These are phyloP conservation scores for Aotus griseimembra DNA, from an alignment of 2,797 vertebrate genomes.

Conservation along the genomic window DNA sequence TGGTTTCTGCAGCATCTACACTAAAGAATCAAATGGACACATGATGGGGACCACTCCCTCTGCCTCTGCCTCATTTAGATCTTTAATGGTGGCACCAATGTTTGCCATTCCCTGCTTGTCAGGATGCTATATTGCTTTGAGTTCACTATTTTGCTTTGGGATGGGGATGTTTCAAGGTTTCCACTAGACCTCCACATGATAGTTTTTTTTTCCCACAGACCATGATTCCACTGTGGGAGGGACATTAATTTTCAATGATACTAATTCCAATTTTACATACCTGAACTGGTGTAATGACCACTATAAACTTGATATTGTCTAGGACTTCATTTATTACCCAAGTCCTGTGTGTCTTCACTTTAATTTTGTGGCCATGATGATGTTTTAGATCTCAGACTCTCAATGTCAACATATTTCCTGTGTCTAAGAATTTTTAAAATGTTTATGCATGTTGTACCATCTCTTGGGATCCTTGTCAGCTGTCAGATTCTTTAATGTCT, in stretches of 20 bases:
- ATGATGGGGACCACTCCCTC: not conserved
- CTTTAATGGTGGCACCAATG: not conserved
- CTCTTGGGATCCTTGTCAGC: not conserved
- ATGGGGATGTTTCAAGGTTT: not conserved
- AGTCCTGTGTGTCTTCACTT: not conserved
- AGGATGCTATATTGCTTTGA: not conserved
- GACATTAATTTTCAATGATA: not conserved
- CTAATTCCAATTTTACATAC: not conserved
- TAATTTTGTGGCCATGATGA: not conserved
- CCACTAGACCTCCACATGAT: not conserved
- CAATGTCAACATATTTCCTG: not conserved
- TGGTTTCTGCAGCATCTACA: not conserved
- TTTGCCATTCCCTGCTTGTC: not conserved
- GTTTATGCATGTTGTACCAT: not conserved
- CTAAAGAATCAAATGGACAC: not conserved
- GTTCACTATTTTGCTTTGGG: not conserved
- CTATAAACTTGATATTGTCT: not conserved
- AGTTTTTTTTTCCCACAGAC: not conserved
- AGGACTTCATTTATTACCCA: not conserved
- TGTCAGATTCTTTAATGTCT: not conserved
- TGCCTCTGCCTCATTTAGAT: not conserved
- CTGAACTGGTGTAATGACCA: not conserved
- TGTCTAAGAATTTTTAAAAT: not conserved
- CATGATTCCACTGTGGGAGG: not conserved
- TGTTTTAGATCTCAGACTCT: not conserved